Conservation (phyloP, 2,113 vertebrate genomes). For the crab-eating macaque (Macaca fascicularis) region T2T-MFA8v1.1 NC_088380.1:16010001-16010500, state of each 20-base stretch:
- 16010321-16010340: neutral
- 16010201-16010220: neutral
- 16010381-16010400: neutral
- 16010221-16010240: neutral
- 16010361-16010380: neutral
- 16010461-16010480: neutral
- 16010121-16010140: neutral
- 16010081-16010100: neutral
- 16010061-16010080: neutral
- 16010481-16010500: neutral
- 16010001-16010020: neutral
- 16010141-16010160: neutral
- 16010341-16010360: neutral
- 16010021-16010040: neutral
- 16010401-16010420: neutral
- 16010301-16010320: neutral
- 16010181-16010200: neutral
- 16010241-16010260: neutral
- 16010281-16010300: neutral
- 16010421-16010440: neutral
- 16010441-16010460: neutral
- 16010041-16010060: neutral
- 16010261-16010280: neutral
- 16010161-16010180: fast-evolving
- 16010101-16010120: neutral